Base-by-base conservation (phyloP, 2,888 invertebrate genomes). In the Sceliomorpha sp. region DNA sequence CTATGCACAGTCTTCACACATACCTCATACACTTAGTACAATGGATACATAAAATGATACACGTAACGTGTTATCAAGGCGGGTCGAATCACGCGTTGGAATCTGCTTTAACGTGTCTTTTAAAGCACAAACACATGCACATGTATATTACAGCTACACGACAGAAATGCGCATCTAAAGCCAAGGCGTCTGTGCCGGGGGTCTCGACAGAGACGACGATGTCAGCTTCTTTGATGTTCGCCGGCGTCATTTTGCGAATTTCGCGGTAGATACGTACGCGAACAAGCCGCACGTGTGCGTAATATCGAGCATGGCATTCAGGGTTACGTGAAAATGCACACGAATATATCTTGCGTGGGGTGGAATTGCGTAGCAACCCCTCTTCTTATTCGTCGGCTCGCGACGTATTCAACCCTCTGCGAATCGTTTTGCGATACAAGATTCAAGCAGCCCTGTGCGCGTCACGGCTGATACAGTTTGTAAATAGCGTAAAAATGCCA, bases 401-500 rank as follows among this genome's bases (percentile, higher is more conserved):
- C 29, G 12, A 39, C n/a, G 27, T 37, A 29, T 47, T 47, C 44
- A 42, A 42, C 47, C 51, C 60, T 48, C 48, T 31, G 15, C 48
- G 31, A 64, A 42, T 59, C 29, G 20, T 34, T 27, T 15, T 45
- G 32, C 9, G 29, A 51, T 50, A 56, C 37, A 45, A 42, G 53
- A 58, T 34, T 45, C 27, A 26, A 36, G 6, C 15, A 40, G 15
- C 36, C 31, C 32, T n/a, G 36, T 44, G 14, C 31, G 51, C 29
- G 42, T 27, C 44, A 17, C 70, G 55, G 73, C 48, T 72, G 76
- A 79, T 75, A 79, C 73, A 79, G 77, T 82, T 80, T 79, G 82
- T 76, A 83, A 82, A 84, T 77, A 82, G 77, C 76, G 74, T 73
- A 77, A 83, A 83, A 82, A 80, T 80, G 75, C 78, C 81, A 80